Base-by-base conservation (phyloP, 1,140 invertebrate species). In the Pachypeltis micranthus region DNA sequence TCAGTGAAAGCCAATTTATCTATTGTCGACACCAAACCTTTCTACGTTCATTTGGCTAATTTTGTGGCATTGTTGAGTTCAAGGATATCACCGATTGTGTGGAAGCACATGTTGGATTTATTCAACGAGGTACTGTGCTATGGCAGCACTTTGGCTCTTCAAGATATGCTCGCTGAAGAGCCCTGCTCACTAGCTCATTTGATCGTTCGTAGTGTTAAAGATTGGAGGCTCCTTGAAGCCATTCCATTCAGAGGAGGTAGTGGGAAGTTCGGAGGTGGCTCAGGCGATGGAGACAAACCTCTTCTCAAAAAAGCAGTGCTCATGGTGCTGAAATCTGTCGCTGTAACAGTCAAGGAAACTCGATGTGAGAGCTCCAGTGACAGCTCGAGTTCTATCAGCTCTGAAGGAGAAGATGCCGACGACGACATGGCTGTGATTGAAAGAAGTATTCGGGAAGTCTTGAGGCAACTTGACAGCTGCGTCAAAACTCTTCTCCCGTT, bases 101-200 rank as follows among this genome's bases (percentile, higher is more conserved):
- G 91, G 82, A 86, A 86, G 66, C 88, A 91, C 74, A 77, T 93
- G 65, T 73, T 92, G 47, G 85, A 85, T 65, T 75, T 93, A 23
- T 90, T 91, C 66, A 92, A 92, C 72, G 90, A 93, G 75, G 88
- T 91, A 2, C 73, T 93, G 28, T 93, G 90, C 73, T 93, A 93
- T 74, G 90, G 90, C 0, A 92, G 88, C 60, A 93, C 90, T 29
- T 75, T 93, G 66, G 88, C 90, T 26, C 75, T 93, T 63, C 90
- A 93, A 74, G 89, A 91, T 73, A 81, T 87, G 63, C 74, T 91
- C 59, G 88, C 88, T 21, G 88, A 93, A 70, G 90, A 93, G 71
- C 90, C 90, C 10, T 91, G 89, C 72, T 84, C 84, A 68, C 74
- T 93, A 65, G 90, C 90, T 14, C 88, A 92, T 71, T 80, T 88